Conservation (phyloP, 2,888 invertebrate genomes). For the Azorinus chamasolen region DNA sequence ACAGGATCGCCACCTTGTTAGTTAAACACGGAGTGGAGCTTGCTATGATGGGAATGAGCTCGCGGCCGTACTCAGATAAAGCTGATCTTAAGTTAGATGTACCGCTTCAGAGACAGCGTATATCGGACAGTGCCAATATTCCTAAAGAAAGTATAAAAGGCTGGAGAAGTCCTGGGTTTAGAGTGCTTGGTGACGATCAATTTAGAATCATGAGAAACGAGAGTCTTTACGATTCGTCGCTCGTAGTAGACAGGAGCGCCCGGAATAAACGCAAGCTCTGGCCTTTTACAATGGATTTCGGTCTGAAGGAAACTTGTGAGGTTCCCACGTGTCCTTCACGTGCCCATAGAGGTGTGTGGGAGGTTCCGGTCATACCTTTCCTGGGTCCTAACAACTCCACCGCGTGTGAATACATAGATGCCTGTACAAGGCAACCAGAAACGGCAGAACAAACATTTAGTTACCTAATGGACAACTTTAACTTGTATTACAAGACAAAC, state of each 20-base stretch:
- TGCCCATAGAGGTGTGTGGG: slow-evolving; percentile 69
- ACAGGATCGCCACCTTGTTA: slow-evolving; percentile 65
- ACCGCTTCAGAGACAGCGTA: slow-evolving; percentile 42
- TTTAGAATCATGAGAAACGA: slow-evolving; percentile 60
- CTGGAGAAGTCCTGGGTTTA: slow-evolving; percentile 68
- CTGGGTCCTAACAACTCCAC: slow-evolving; percentile 48
- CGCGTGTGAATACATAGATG: slow-evolving; percentile 76
- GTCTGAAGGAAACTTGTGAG: slow-evolving; percentile 62
- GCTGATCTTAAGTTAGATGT: slow-evolving; percentile 46
- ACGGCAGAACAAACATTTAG: slow-evolving; percentile 66
- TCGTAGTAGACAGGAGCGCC: slow-evolving; percentile 43
- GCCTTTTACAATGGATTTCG: slow-evolving; percentile 74
- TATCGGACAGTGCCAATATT: slow-evolving; percentile 46
- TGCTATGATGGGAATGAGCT: slow-evolving; percentile 64
- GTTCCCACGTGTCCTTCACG: slow-evolving; percentile 53
- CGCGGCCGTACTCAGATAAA: slow-evolving; percentile 32
- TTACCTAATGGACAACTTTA: slow-evolving; percentile 91
- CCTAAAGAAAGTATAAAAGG: slow-evolving; percentile 53
- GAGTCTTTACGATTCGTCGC: slow-evolving; percentile 71
- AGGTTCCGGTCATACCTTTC: slow-evolving; percentile 70
- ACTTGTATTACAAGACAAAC: slow-evolving; percentile 64
- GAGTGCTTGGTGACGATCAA: slow-evolving; percentile 61
- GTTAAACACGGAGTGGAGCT: slow-evolving; percentile 67
- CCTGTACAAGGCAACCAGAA: slow-evolving; percentile 64
- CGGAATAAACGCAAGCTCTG: slow-evolving; percentile 56